Percentiles rank a stretch among this genome's conserved stretches.
phyloP scores from a whole-genome alignment of 2,113 vertebrate genomes.

The Semnornis frantzii region DNA sequence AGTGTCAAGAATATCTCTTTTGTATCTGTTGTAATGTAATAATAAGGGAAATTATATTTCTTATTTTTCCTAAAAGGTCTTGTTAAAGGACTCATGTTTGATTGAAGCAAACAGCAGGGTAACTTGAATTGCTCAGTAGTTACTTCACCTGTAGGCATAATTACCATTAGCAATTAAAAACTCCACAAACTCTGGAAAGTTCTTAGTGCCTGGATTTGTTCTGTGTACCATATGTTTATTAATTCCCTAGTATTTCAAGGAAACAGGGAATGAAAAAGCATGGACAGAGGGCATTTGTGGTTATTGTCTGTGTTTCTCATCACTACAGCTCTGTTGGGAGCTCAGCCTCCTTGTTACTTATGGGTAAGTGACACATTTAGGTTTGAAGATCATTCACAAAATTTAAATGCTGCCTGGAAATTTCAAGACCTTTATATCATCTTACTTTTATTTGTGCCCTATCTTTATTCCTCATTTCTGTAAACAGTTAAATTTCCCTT shows the following conservation, averaged over 20 bases:
- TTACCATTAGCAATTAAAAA: conserved; percentile 16
- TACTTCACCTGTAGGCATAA: conserved; percentile 44
- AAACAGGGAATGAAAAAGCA: neutral
- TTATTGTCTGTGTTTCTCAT: neutral
- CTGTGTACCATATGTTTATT: conserved; percentile 15
- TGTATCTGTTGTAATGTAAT: neutral
- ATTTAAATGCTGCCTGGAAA: neutral
- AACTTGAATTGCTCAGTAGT: conserved; percentile 17
- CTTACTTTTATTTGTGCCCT: neutral
- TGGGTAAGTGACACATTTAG: neutral
- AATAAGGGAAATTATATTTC: neutral
- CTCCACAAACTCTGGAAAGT: neutral
- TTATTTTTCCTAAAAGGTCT: conserved; percentile 8
- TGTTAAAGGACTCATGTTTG: conserved; percentile 27
- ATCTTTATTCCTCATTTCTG: neutral
- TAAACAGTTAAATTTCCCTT: neutral
- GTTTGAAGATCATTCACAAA: neutral
- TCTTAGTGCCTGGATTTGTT: conserved; percentile 16
- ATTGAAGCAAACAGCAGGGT: conserved; percentile 53
- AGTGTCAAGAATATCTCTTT: neutral
- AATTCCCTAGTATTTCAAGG: conserved; percentile 31
- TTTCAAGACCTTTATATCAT: neutral
- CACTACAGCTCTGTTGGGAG: neutral
- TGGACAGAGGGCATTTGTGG: too few species aligned
- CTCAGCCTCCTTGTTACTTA: neutral